Evolutionary conservation across 64 coral and sea anemone genomes (phyloP).

Genomic region (Montipora efflorescens): DNA sequence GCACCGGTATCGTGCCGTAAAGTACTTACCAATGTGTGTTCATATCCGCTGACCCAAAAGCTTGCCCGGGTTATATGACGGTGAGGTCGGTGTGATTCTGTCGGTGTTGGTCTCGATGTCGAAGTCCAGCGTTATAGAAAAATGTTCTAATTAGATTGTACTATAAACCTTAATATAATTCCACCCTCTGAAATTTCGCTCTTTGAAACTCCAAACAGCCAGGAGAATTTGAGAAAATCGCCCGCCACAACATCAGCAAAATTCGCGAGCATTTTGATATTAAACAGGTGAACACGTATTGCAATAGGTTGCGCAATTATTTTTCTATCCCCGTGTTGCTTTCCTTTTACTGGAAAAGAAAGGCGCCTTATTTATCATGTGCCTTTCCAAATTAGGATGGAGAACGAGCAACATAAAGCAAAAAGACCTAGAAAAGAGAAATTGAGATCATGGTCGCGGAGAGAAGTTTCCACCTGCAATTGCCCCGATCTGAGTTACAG

Average conservation of each 20-base stretch:
- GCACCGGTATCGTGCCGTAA: too few species aligned
- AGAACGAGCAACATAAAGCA: neutral
- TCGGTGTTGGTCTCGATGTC: too few species aligned
- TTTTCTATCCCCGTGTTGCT: neutral
- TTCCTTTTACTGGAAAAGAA: neutral
- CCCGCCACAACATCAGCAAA: neutral
- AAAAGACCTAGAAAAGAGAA: slow-evolving; percentile 5
- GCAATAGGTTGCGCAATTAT: neutral
- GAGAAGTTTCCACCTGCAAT: slow-evolving; percentile 1
- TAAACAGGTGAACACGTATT: neutral
- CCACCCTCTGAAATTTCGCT: neutral
- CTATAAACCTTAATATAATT: neutral
- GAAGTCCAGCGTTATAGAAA: neutral
- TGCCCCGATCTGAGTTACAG: slow-evolving; percentile 13
- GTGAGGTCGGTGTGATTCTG: too few species aligned
- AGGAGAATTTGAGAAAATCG: slow-evolving; percentile 8
- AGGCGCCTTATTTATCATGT: slow-evolving; percentile 13
- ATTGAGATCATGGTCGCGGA: slow-evolving; percentile 10
- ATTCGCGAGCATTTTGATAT: neutral
- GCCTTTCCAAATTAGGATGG: slow-evolving; percentile 19
- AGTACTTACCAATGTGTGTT: neutral
- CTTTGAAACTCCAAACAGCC: slow-evolving; percentile 7
- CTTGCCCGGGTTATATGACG: neutral
- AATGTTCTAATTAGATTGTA: neutral
- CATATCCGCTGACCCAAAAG: neutral